phyloP scores from a whole-genome alignment of 2,888 invertebrate species.

The Phalera bucephala region DNA sequence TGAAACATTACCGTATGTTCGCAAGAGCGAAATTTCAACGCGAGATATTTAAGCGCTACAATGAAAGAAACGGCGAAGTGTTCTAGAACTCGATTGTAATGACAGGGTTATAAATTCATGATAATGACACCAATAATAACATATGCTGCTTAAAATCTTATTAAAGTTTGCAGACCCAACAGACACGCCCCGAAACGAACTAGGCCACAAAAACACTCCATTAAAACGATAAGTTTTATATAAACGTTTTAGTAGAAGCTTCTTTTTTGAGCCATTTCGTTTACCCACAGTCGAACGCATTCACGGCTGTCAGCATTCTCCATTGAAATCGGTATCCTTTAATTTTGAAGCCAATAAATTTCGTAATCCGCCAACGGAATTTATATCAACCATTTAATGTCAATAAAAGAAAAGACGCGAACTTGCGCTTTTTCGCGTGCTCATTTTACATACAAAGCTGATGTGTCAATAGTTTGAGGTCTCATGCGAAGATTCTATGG shows the following conservation, averaged over 20 bases:
- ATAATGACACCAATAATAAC: too few relatives aligned
- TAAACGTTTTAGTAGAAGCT: constrained; percentile 46
- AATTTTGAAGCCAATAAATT: constrained; percentile 81
- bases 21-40: too few relatives aligned
- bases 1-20: too few relatives aligned
- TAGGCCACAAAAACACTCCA: constrained; percentile 44
- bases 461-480: constrained; percentile 57
- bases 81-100: too few relatives aligned
- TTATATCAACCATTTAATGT: constrained; percentile 80
- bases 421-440: constrained; percentile 54
- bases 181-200: constrained; percentile 10
- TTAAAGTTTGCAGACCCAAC: too few relatives aligned
- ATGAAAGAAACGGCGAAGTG: too few relatives aligned
- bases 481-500: constrained; percentile 7
- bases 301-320: constrained; percentile 68
- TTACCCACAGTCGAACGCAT: too few relatives aligned
- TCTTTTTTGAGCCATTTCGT: constrained; percentile 53
- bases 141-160: too few relatives aligned
- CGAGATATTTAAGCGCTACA: too few relatives aligned
- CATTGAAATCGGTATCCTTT: constrained; percentile 81
- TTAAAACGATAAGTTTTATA: constrained; percentile 62
- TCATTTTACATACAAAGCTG: constrained; percentile 77
- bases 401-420: constrained; percentile 62
- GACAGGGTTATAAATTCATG: too few relatives aligned
- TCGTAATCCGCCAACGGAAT: constrained; percentile 79